phyloP scores from a whole-genome alignment of 2,888 invertebrate species.

The Neria commutata region DNA sequence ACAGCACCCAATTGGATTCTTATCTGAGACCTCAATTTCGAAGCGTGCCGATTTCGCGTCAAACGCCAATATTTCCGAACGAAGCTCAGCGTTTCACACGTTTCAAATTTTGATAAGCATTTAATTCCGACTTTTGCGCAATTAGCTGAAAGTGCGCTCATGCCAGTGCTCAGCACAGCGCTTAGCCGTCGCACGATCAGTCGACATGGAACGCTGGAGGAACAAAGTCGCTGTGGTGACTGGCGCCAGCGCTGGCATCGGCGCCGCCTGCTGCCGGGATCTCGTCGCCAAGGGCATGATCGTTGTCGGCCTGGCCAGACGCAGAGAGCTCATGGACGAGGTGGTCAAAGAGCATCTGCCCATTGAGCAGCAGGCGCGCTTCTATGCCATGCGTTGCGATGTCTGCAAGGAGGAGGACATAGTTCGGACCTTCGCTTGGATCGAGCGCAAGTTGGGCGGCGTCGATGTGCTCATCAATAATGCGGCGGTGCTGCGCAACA shows the following conservation, averaged over 20 bases:
- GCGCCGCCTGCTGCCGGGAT: conserved; percentile 61
- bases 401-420: conserved; percentile 64
- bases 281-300: conserved; percentile 64
- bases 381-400: conserved; percentile 56
- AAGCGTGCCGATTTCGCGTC: too few species aligned
- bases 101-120: too few species aligned
- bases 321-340: conserved; percentile 42
- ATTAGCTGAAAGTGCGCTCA: background rate
- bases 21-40: too few species aligned
- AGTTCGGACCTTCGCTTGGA: conserved; percentile 62
- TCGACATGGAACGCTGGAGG: conserved; percentile 64
- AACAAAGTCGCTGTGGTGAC: conserved; percentile 69
- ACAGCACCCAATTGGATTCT: too few species aligned
- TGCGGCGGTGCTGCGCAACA: conserved; percentile 61
- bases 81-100: too few species aligned
- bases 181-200: background rate
- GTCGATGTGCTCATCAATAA: conserved; percentile 67
- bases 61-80: too few species aligned
- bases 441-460: conserved; percentile 63
- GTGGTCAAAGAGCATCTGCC: conserved; percentile 31
- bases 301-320: conserved; percentile 65
- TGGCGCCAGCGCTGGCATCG: conserved; percentile 70
- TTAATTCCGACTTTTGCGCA: too few species aligned
- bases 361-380: conserved; percentile 17
- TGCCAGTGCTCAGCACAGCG: background rate